A percentile compares a stretch with the other conserved stretches of the same genome.
Evolutionary conservation across 2,113 vertebrate genomes (phyloP).

Genomic region (Accipiter cooperii): DNA sequence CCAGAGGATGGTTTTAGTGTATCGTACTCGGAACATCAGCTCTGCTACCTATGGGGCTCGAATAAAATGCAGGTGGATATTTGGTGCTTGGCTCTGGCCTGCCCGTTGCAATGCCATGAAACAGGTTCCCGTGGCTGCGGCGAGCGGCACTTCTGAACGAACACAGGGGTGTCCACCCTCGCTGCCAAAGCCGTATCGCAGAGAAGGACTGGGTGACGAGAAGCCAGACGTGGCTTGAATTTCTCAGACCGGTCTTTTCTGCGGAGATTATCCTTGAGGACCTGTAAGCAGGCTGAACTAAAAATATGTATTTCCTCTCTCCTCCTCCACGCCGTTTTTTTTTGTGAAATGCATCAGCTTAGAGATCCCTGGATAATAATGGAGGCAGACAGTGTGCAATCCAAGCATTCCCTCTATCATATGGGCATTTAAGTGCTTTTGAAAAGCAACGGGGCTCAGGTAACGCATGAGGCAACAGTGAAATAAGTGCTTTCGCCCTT

Average conservation of each 20-base stretch:
- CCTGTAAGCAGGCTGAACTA: conserved; percentile 11
- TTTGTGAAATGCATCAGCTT: conserved; percentile 46
- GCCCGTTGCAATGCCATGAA: background rate
- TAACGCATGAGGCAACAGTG: conserved; percentile 55
- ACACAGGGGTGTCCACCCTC: background rate
- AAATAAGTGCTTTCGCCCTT: conserved; percentile 66
- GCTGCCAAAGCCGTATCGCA: background rate
- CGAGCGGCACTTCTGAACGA: background rate
- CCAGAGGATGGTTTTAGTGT: background rate
- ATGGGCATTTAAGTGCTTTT: conserved; percentile 62
- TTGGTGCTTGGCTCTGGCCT: background rate
- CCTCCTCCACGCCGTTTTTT: background rate
- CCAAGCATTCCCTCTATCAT: conserved; percentile 50
- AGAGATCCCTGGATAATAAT: conserved; percentile 61
- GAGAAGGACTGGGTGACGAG: background rate
- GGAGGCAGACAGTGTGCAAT: conserved; percentile 55
- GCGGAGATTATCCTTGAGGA: background rate
- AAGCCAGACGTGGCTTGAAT: background rate
- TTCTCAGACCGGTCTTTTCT: background rate
- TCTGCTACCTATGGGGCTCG: background rate
- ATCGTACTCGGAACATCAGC: background rate
- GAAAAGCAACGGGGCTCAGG: conserved; percentile 57
- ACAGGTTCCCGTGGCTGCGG: background rate
- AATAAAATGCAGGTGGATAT: background rate
- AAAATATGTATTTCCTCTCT: conserved; percentile 10